A percentile compares a stretch with the other conserved stretches of the same genome.
Conservation (phyloP, 2,888 invertebrate genomes). For the Phasia obesa region DNA sequence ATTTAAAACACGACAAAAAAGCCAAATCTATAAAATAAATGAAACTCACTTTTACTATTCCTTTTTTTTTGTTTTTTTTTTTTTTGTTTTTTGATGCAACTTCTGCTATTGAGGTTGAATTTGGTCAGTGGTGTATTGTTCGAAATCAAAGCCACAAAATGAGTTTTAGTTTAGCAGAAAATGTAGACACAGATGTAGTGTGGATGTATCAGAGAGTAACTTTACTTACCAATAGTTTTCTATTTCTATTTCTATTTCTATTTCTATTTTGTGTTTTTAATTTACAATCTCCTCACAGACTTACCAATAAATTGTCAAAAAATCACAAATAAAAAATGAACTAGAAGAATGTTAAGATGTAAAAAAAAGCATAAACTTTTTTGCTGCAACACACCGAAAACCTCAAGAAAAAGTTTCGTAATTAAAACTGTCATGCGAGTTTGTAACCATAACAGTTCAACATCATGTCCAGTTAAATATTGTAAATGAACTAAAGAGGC, state of each 20-base stretch:
- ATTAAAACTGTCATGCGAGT: conserved; percentile 73
- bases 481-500: conserved; percentile 66
- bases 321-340: conserved; percentile 43
- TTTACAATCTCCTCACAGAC: background rate
- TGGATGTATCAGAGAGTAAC: conserved; percentile 42
- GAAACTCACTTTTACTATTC: conserved; percentile 13
- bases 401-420: conserved; percentile 74
- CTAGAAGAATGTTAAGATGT: conserved; percentile 6
- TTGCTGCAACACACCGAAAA: conserved; percentile 51
- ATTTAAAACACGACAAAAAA: background rate
- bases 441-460: conserved; percentile 64
- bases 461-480: conserved; percentile 63
- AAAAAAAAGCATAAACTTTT: conserved; percentile 30
- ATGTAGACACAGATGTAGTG: conserved; percentile 40
- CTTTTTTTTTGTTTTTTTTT: background rate
- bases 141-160: conserved; percentile 57
- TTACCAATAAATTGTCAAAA: conserved; percentile 60
- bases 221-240: conserved; percentile 47
- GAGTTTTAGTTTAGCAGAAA: conserved; percentile 53
- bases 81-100: conserved; percentile 14
- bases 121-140: conserved; percentile 57
- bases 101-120: conserved; percentile 48
- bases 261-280: background rate
- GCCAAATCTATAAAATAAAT: conserved; percentile 28
- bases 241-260: background rate